phyloP scores from a whole-genome alignment of 1,140 invertebrate species.

The Plodia interpunctella region DNA sequence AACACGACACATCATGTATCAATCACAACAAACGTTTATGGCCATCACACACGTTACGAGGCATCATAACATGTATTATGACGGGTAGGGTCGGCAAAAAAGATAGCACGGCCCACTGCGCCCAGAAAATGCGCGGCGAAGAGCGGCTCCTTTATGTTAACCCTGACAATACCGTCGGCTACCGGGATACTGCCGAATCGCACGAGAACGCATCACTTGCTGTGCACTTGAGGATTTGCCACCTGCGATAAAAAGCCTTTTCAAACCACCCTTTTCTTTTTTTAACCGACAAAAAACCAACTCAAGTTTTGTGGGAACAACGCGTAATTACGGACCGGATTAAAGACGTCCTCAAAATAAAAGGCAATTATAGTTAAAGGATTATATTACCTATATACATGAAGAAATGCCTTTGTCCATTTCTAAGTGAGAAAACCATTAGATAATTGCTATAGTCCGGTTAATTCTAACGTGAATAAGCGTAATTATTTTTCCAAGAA shows the following conservation, averaged over 20 bases:
- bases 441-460: conserved; percentile 2
- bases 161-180: conserved; percentile 43
- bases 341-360: conserved; percentile 29
- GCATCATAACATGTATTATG: conserved; percentile 45
- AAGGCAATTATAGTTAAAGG: conserved; percentile 37
- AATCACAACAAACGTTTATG: conserved; percentile 44
- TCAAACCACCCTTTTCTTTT: conserved; percentile 44
- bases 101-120: conserved; percentile 29
- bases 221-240: conserved; percentile 64
- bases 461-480: background rate
- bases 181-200: conserved; percentile 42
- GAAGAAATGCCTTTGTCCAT: conserved; percentile 25
- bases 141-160: conserved; percentile 43
- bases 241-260: conserved; percentile 60
- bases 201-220: conserved; percentile 51
- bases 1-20: conserved; percentile 15
- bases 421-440: conserved; percentile 36
- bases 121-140: background rate
- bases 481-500: background rate
- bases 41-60: conserved; percentile 34
- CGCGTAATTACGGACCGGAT: conserved; percentile 45
- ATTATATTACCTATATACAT: conserved; percentile 22
- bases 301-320: conserved; percentile 33
- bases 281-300: conserved; percentile 43
- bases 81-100: conserved; percentile 37